These are phyloP conservation scores for Charanyca ferruginea DNA, from an alignment of 2,888 invertebrate genomes.

Conservation along the genomic window DNA sequence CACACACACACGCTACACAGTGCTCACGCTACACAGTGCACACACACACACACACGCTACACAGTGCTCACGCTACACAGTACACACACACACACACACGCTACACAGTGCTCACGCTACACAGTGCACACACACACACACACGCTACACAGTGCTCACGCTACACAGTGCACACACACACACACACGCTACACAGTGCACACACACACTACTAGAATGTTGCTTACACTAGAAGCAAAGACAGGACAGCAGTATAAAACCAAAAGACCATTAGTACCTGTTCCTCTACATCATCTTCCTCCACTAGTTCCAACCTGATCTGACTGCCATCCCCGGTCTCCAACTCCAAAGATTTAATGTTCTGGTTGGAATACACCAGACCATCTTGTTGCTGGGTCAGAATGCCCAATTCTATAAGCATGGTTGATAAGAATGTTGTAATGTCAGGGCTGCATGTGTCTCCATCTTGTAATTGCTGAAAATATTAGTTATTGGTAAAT, in stretches of 20 bases:
- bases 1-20: too few species aligned
- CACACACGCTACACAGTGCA: too few species aligned
- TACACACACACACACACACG: too few species aligned
- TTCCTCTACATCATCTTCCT: conserved; percentile 72
- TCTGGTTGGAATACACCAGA: conserved; percentile 65
- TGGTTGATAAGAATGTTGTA: conserved; percentile 73
- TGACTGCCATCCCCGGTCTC: conserved; percentile 76
- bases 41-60: too few species aligned
- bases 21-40: too few species aligned
- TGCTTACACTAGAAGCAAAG: too few species aligned
- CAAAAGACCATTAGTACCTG: conserved; percentile 16
- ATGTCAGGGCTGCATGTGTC: conserved; percentile 66
- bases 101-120: too few species aligned
- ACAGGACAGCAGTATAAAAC: neutral
- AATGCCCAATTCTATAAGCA: conserved; percentile 79
- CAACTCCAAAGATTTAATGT: conserved; percentile 72
- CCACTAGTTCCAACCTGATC: conserved; percentile 75
- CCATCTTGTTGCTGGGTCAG: conserved; percentile 67
- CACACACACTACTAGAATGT: too few species aligned
- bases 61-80: too few species aligned
- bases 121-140: too few species aligned
- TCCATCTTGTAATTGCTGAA: conserved; percentile 45
- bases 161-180: too few species aligned
- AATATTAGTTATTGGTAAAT: neutral
- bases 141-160: too few species aligned